phyloP scores from a whole-genome alignment of 2,888 invertebrate genomes.

The Scaptomyza reducta region DNA sequence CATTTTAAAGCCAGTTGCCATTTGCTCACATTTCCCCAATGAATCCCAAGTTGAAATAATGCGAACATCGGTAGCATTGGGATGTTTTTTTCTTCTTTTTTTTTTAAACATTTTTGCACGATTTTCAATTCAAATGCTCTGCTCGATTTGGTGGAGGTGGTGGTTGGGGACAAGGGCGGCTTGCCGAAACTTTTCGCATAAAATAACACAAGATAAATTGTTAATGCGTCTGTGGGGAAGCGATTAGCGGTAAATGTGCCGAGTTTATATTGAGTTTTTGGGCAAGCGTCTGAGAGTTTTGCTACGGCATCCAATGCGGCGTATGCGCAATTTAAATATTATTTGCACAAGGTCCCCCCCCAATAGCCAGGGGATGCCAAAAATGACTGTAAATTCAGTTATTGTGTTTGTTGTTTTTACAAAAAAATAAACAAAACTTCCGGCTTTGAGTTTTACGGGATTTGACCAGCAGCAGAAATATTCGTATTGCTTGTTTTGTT shows the following conservation, averaged over 20 bases:
- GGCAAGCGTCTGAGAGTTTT: slow-evolving; percentile 32
- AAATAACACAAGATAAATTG: slow-evolving; percentile 81
- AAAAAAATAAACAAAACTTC: slow-evolving; percentile 30
- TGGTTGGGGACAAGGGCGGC: background rate
- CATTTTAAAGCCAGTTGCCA: slow-evolving; percentile 12
- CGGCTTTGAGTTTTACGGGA: slow-evolving; percentile 8
- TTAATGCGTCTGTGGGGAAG: slow-evolving; percentile 81
- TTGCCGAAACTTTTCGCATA: slow-evolving; percentile 73
- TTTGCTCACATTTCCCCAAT: slow-evolving; percentile 51
- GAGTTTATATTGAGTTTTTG: slow-evolving; percentile 69
- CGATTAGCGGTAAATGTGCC: slow-evolving; percentile 80
- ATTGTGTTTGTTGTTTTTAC: slow-evolving; percentile 12
- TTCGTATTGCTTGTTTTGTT: slow-evolving; percentile 8
- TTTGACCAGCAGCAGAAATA: slow-evolving; percentile 26
- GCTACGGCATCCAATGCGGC: slow-evolving; percentile 34
- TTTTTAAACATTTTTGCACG: slow-evolving; percentile 49
- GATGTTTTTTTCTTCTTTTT: slow-evolving; percentile 24
- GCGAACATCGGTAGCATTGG: slow-evolving; percentile 45
- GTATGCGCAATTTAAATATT: slow-evolving; percentile 69
- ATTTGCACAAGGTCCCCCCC: slow-evolving; percentile 26
- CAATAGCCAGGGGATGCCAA: background rate
- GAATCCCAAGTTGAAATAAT: slow-evolving; percentile 55
- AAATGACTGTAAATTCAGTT: slow-evolving; percentile 16
- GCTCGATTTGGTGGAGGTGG: slow-evolving; percentile 34
- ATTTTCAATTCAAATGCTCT: slow-evolving; percentile 71